Evolutionary conservation across 2,797 vertebrate species (phyloP).

Genomic region (Ptychadena robeensis): DNA sequence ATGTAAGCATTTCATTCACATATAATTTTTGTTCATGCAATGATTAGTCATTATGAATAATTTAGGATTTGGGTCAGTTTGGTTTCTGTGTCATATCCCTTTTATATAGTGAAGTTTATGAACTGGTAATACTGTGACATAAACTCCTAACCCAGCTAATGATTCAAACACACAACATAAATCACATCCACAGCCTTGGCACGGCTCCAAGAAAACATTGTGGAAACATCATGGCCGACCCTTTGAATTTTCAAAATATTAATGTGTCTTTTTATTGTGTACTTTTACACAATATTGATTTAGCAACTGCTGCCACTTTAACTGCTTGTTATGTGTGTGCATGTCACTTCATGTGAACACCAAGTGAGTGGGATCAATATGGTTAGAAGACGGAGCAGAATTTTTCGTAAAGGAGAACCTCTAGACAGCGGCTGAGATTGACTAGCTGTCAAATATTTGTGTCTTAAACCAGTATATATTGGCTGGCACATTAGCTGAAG

Average conservation of each 20-base stretch:
- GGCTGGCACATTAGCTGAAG: conserved; percentile 46
- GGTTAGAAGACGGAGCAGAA: conserved; percentile 27
- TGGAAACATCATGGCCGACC: conserved; percentile 55
- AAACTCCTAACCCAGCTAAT: conserved; percentile 24
- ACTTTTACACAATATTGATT: conserved; percentile 50
- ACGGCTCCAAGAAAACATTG: conserved; percentile 12
- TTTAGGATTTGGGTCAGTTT: conserved; percentile 13
- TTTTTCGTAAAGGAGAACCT: conserved; percentile 22
- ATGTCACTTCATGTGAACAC: conserved; percentile 46
- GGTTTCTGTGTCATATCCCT: conserved; percentile 9
- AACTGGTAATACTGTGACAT: conserved; percentile 40
- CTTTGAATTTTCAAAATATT: conserved; percentile 57
- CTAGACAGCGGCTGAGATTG: conserved; percentile 47
- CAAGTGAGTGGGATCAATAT: conserved; percentile 49
- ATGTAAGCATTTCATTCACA: neutral
- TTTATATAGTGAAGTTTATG: conserved; percentile 37
- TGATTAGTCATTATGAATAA: neutral
- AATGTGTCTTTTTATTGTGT: conserved; percentile 31
- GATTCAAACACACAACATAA: conserved; percentile 19
- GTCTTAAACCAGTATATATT: conserved; percentile 51
- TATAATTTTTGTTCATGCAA: neutral
- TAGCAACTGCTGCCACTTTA: conserved; percentile 39
- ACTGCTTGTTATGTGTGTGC: conserved; percentile 42
- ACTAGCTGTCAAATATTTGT: conserved; percentile 44
- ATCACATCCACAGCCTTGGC: neutral